These are phyloP conservation scores for Drosophila rubida DNA, from an alignment of 2,888 invertebrate genomes.

Conservation along the genomic window DNA sequence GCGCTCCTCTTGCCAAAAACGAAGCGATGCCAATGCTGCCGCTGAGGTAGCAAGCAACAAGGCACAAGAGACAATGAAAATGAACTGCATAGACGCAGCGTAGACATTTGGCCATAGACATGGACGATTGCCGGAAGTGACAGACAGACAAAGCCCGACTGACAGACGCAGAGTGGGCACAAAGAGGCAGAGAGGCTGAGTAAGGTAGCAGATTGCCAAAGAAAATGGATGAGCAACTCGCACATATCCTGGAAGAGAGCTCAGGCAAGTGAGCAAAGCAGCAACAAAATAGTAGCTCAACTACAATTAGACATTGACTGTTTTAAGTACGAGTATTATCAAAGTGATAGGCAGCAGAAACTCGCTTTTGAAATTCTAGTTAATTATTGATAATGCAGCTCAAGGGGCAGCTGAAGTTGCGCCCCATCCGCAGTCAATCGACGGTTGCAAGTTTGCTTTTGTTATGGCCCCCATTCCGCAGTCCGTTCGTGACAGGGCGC, in stretches of 20 bases:
- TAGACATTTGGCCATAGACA: constrained; percentile 38
- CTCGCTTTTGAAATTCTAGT: background rate
- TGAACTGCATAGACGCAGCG: constrained; percentile 39
- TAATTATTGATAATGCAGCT: background rate
- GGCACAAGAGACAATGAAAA: constrained; percentile 44
- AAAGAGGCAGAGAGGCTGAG: background rate
- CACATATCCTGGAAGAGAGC: constrained; percentile 8
- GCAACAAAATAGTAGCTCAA: too few species aligned
- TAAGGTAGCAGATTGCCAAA: background rate
- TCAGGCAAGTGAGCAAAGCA: too few species aligned
- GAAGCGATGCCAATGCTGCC: constrained; percentile 13
- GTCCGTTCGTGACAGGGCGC: background rate
- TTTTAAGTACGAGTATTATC: too few species aligned
- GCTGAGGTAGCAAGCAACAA: constrained; percentile 15
- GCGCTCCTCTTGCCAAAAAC: constrained; percentile 23
- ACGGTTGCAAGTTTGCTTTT: constrained; percentile 8
- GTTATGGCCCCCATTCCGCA: background rate
- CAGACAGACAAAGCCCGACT: constrained; percentile 16
- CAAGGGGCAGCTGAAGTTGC: background rate
- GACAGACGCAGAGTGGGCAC: background rate
- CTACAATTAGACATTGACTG: too few species aligned
- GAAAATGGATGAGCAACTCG: background rate
- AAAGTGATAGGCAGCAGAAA: background rate
- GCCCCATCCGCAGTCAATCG: constrained; percentile 13
- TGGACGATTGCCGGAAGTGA: constrained; percentile 32